Evolutionary conservation across 2,113 vertebrate genomes (phyloP), one percentile per base, ranked within the genome.

Genomic region (Lamprotornis superbus): DNA sequence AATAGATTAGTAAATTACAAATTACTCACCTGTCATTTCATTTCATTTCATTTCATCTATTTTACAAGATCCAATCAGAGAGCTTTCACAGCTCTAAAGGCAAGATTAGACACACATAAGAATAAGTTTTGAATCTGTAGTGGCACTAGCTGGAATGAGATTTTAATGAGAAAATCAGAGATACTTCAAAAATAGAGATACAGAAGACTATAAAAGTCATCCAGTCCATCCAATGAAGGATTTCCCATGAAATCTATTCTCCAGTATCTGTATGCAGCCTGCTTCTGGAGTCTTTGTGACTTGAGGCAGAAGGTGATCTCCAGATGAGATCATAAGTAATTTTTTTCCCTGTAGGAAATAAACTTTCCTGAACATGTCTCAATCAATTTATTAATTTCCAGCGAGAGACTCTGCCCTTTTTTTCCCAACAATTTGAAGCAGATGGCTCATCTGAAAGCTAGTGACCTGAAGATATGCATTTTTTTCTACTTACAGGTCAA

Each of bases 391-490:
- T 92, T 94, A 91, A 90, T 88, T 94, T 69, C 28, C 53, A 94
- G 12, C 35, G 64, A 33, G n/a, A 80, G 59, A 63, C 27, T 56
- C 25, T 93, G 25, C 3, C 47, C 50, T 50, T 69, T 89, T 92
- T 89, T 83, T 9, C 37, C 68, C 37, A 79, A 47, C 71, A 92
- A 49, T 94, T 76, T 91, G 92, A 80, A 97, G 69, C 79, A 96
- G 87, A 96, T 92, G 89, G 93, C 53, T 83, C 70, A 73, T 93
- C 82, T 89, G 69, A 93, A 95, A 95, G 69, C 63, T 37, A 92
- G 47, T 71, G 83, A 95, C 90, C 86, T 75, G 74, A 95, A 93
- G 60, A 77, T 42, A 93, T 0, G 10, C 7, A 55, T 68, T 85
- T 90, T 88, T 82, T 83, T 64, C 49, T 44, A 80, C 49, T 96